Evolutionary conservation across 2,113 vertebrate species (phyloP).

Genomic region (Forbesichthys agassizii): DNA sequence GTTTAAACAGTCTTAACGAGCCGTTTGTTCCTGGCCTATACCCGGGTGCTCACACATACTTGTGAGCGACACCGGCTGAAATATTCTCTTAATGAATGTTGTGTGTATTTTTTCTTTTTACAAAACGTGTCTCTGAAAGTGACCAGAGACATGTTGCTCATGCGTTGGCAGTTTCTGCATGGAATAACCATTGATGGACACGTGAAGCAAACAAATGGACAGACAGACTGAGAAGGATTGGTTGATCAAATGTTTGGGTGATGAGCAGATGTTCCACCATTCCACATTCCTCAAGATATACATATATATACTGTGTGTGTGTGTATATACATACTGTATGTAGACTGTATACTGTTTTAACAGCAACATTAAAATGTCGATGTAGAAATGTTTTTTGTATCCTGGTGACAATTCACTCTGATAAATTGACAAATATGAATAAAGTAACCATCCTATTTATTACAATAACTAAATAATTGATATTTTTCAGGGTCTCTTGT

Average conservation of each 20-base stretch:
- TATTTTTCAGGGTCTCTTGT: constrained; percentile 80
- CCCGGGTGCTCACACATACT: constrained; percentile 54
- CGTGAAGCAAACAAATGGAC: constrained; percentile 48
- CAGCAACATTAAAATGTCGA: not conserved
- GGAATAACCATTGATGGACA: constrained; percentile 50
- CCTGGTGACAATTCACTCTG: too few species aligned
- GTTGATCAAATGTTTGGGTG: constrained; percentile 48
- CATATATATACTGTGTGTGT: not conserved
- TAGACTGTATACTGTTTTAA: too few species aligned
- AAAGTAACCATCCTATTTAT: too few species aligned
- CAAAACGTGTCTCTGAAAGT: constrained; percentile 47
- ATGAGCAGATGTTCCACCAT: constrained; percentile 54
- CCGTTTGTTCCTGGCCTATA: constrained; percentile 65
- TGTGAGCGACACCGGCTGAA: constrained; percentile 39
- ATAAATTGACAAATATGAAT: too few species aligned
- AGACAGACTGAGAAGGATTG: constrained; percentile 38
- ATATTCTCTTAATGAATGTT: constrained; percentile 56
- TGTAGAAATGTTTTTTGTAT: constrained; percentile 24
- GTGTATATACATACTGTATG: not conserved
- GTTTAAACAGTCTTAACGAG: constrained; percentile 69
- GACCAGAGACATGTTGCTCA: constrained; percentile 62
- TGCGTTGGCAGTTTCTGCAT: constrained; percentile 37
- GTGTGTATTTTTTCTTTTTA: constrained; percentile 28
- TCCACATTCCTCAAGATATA: constrained; percentile 25
- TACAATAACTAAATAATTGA: too few species aligned